Percentiles rank a stretch among this genome's conserved stretches.
phyloP scores from a whole-genome alignment of 2,797 vertebrate genomes.

The Telmatherina bonti region DNA sequence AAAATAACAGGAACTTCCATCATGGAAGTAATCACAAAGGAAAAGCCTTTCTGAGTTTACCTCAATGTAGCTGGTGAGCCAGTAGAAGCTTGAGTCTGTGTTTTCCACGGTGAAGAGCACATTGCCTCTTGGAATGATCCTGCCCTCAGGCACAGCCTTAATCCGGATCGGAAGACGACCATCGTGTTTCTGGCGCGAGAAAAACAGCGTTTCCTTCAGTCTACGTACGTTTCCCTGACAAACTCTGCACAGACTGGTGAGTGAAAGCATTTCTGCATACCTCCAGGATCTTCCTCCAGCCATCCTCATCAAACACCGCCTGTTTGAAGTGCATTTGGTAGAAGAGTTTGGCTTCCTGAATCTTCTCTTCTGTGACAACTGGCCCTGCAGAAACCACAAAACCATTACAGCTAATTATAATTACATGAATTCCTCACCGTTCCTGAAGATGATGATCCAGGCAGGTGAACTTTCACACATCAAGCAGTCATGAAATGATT shows the following conservation, averaged over 20 bases:
- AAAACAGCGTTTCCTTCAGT: slow-evolving; percentile 11
- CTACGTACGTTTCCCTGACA: background rate
- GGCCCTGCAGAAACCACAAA: slow-evolving; percentile 60
- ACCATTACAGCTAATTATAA: background rate
- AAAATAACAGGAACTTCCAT: too few relatives aligned
- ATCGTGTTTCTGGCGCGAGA: slow-evolving; percentile 77
- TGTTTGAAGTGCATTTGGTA: slow-evolving; percentile 85
- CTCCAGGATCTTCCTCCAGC: slow-evolving; percentile 84
- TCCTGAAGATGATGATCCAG: too few relatives aligned
- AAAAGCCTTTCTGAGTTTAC: slow-evolving; percentile 47
- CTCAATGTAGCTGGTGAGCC: slow-evolving; percentile 86
- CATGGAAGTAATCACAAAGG: too few relatives aligned
- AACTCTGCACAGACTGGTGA: background rate
- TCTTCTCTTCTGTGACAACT: slow-evolving; percentile 86
- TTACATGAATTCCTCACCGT: too few relatives aligned
- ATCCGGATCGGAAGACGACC: slow-evolving; percentile 84
- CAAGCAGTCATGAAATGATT: too few relatives aligned
- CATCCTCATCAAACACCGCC: slow-evolving; percentile 82
- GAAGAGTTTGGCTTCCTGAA: slow-evolving; percentile 84
- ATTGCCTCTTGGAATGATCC: slow-evolving; percentile 82
- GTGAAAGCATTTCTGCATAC: slow-evolving; percentile 46
- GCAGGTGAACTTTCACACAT: too few relatives aligned
- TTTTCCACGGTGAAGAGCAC: slow-evolving; percentile 87
- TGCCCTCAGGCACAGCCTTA: slow-evolving; percentile 85
- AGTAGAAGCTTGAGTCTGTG: slow-evolving; percentile 84